phyloP scores from a whole-genome alignment of 2,113 vertebrate species.

The Perccottus glenii region DNA sequence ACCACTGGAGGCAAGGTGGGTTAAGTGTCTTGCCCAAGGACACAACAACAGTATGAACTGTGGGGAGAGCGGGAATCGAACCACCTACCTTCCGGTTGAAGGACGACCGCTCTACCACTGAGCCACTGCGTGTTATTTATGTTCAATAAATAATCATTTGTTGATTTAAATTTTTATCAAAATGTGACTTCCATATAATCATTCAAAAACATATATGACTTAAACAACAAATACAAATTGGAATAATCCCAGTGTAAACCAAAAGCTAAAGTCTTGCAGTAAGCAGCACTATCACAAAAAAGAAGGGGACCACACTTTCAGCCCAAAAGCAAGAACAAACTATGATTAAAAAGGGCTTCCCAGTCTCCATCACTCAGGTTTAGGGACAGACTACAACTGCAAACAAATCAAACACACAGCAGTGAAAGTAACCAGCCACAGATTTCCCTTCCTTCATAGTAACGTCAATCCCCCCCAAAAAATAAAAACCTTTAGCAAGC shows the following conservation, averaged over 20 bases:
- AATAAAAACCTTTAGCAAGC: not conserved
- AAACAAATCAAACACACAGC: conserved; percentile 9
- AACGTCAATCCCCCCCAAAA: conserved; percentile 43
- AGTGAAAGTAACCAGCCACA: conserved; percentile 17
- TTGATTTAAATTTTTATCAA: not conserved
- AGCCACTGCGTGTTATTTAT: no score
- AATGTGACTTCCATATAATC: conserved; percentile 2
- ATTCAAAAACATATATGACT: not conserved
- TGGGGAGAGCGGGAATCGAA: no score
- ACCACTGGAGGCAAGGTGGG: no score
- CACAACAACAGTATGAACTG: no score
- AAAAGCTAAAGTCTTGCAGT: not conserved
- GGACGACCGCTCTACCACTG: no score
- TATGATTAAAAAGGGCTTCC: conserved; percentile 11
- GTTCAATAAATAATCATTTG: not conserved
- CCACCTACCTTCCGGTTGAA: no score
- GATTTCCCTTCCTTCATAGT: conserved; percentile 63
- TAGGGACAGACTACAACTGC: conserved; percentile 40
- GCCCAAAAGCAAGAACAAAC: not conserved
- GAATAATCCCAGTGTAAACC: not conserved
- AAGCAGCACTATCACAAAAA: conserved; percentile 2
- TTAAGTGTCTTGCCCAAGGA: no score
- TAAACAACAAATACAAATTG: not conserved
- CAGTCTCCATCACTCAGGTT: conserved; percentile 60
- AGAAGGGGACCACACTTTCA: conserved; percentile 2